These are phyloP conservation scores for Thymelicus lineola DNA, from an alignment of 2,888 invertebrate genomes.

Conservation along the genomic window DNA sequence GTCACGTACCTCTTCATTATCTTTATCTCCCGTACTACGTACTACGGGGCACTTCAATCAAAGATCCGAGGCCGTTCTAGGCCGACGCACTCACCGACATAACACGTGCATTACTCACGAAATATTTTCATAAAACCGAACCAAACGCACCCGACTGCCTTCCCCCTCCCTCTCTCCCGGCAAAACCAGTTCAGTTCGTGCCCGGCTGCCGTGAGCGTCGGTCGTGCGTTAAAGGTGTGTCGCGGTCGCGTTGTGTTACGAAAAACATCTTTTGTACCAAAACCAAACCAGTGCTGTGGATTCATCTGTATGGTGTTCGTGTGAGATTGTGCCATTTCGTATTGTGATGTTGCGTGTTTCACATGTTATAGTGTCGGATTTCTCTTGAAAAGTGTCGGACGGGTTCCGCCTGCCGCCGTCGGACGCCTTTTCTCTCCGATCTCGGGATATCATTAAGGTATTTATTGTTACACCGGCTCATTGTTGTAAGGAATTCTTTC, in stretches of 20 bases:
- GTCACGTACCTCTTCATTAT: conserved; percentile 57
- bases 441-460: conserved; percentile 85
- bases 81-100: conserved; percentile 80
- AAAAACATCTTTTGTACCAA: conserved; percentile 75
- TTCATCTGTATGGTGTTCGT: conserved; percentile 71
- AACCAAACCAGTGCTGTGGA: conserved; percentile 81
- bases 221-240: conserved; percentile 54
- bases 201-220: conserved; percentile 82
- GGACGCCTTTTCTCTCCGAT: conserved; percentile 81
- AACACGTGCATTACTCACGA: conserved; percentile 85
- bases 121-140: conserved; percentile 85
- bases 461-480: conserved; percentile 84
- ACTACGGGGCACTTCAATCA: conserved; percentile 73
- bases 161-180: conserved; percentile 53
- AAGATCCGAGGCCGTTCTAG: conserved; percentile 78
- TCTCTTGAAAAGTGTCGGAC: conserved; percentile 76
- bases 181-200: conserved; percentile 83
- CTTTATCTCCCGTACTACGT: conserved; percentile 57
- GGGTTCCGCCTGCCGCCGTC: conserved; percentile 73
- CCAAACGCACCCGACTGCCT: conserved; percentile 77
- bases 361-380: conserved; percentile 76
- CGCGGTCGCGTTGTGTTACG: conserved; percentile 73
- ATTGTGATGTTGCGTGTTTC: conserved; percentile 76
- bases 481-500: conserved; percentile 84
- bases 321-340: conserved; percentile 78